Percentiles rank a stretch among this genome's conserved stretches.
Conservation (phyloP, 2,888 invertebrate genomes). For the Brachynemurus nebulosus region DNA sequence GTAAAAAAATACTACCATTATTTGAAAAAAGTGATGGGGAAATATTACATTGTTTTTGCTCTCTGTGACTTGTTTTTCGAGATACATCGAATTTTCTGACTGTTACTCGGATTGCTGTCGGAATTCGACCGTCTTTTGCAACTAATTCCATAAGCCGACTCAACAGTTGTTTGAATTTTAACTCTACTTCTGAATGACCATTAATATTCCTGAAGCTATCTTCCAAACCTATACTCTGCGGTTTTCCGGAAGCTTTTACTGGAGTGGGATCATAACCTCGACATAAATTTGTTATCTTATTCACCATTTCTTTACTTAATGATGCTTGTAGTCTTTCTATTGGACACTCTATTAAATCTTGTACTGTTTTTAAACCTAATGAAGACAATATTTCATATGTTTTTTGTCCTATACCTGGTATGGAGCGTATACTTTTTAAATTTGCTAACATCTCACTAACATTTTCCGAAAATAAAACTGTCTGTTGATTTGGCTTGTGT, state of each 20-base stretch:
- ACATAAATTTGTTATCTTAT: slow-evolving; percentile 52
- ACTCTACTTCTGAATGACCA: slow-evolving; percentile 57
- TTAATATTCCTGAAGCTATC: slow-evolving; percentile 64
- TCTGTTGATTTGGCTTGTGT: slow-evolving; percentile 74
- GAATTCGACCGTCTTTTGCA: slow-evolving; percentile 64
- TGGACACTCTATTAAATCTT: slow-evolving; percentile 49
- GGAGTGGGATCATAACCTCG: slow-evolving; percentile 59
- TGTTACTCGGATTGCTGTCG: slow-evolving; percentile 59
- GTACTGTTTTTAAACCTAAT: slow-evolving; percentile 49
- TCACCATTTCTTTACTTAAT: slow-evolving; percentile 54
- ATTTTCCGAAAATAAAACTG: slow-evolving; percentile 57
- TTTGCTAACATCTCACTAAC: slow-evolving; percentile 50
- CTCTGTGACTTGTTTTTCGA: slow-evolving; percentile 53
- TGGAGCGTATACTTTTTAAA: slow-evolving; percentile 43
- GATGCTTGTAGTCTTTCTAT: slow-evolving; percentile 38
- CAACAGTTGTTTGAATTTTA: slow-evolving; percentile 52
- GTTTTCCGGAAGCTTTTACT: slow-evolving; percentile 62
- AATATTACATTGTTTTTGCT: slow-evolving; percentile 62
- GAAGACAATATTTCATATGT: slow-evolving; percentile 49
- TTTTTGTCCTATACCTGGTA: slow-evolving; percentile 66
- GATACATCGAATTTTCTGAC: slow-evolving; percentile 56
- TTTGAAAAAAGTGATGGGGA: slow-evolving; percentile 46
- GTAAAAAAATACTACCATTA: slow-evolving; percentile 26
- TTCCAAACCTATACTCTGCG: slow-evolving; percentile 66
- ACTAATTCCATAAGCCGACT: slow-evolving; percentile 56